phyloP scores from a whole-genome alignment of 2,113 vertebrate species.

The Varanus komodoensis region DNA sequence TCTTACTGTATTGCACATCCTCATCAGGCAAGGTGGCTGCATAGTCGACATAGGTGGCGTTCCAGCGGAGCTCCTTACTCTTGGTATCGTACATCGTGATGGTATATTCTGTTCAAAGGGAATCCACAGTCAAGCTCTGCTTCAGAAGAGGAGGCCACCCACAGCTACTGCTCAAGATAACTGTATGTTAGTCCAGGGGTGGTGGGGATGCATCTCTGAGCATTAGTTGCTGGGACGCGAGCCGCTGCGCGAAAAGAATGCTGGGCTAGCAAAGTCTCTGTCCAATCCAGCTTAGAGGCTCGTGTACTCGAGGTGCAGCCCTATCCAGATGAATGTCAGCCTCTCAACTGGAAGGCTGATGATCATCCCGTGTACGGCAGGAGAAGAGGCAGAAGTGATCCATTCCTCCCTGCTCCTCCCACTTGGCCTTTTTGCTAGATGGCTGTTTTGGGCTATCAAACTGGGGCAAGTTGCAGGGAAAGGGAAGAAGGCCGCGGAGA shows the following conservation, averaged over 20 bases:
- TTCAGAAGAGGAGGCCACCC: background rate
- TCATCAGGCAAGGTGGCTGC: conserved; percentile 92
- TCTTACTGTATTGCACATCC: conserved; percentile 93
- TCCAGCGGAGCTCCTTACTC: conserved; percentile 95
- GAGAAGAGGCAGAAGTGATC: too few relatives aligned
- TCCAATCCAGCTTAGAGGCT: background rate
- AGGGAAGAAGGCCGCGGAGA: too few relatives aligned
- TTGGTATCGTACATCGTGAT: conserved; percentile 99
- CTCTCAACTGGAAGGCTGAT: too few relatives aligned
- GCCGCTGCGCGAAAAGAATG: background rate
- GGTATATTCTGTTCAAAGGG: conserved; percentile 88
- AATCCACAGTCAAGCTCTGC: conserved; percentile 61
- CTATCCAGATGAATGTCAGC: background rate
- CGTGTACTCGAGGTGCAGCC: too few relatives aligned
- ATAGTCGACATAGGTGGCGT: conserved; percentile 97
- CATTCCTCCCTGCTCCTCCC: too few relatives aligned
- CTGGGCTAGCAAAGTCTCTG: background rate
- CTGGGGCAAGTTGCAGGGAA: too few relatives aligned
- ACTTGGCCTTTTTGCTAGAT: too few relatives aligned
- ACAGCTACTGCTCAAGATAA: background rate
- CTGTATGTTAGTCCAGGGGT: background rate
- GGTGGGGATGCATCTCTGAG: background rate
- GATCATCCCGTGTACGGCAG: too few relatives aligned
- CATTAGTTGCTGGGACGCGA: background rate
- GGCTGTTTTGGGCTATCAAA: too few relatives aligned